These are phyloP conservation scores for Drosophila tani DNA, from an alignment of 1,140 invertebrate genomes.

Conservation along the genomic window DNA sequence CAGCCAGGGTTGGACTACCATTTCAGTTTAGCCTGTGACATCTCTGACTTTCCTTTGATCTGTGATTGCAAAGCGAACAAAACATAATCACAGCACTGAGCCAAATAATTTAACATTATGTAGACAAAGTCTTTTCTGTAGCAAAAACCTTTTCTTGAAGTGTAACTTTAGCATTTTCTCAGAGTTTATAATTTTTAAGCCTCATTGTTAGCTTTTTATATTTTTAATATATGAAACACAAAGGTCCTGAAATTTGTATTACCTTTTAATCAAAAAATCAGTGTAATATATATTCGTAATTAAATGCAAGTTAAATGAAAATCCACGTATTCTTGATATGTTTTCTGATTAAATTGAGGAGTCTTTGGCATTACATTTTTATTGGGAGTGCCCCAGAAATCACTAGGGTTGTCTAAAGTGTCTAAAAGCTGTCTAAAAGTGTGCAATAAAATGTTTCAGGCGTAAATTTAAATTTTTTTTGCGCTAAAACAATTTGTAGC, in stretches of 20 bases:
- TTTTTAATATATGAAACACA: too few species aligned
- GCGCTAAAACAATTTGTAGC: too few species aligned
- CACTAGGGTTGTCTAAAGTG: too few species aligned
- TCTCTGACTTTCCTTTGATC: conserved; percentile 30
- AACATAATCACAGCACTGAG: conserved; percentile 4
- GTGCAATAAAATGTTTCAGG: too few species aligned
- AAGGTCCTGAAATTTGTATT: too few species aligned
- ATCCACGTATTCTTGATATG: not conserved
- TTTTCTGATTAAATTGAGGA: not conserved
- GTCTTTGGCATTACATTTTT: not conserved
- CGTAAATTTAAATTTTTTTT: too few species aligned
- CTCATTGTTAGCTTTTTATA: too few species aligned
- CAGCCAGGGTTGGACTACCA: conserved; percentile 8
- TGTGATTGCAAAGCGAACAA: conserved; percentile 1
- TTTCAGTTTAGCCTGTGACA: conserved; percentile 5
- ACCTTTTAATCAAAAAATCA: too few species aligned
- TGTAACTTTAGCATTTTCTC: not conserved
- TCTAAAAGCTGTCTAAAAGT: too few species aligned
- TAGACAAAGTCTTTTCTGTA: not conserved
- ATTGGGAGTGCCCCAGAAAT: too few species aligned
- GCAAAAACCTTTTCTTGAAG: not conserved
- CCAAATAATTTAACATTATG: not conserved
- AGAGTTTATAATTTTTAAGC: too few species aligned
- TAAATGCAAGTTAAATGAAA: not conserved
- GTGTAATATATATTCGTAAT: not conserved